Conservation (phyloP, 2,888 invertebrate species). For the Philhelius pedissequus region DNA sequence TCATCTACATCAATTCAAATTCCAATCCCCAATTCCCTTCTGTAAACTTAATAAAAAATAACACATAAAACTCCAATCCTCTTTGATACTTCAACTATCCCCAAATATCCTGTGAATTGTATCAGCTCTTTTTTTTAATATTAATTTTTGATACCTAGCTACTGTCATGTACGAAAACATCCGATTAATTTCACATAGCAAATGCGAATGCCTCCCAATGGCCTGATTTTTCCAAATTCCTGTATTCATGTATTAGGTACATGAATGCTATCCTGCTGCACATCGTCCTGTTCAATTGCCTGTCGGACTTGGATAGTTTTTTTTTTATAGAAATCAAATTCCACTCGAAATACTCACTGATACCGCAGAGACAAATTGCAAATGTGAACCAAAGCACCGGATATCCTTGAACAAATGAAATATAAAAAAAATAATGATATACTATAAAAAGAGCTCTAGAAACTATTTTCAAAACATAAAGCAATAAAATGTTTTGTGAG, state of each 20-base stretch:
- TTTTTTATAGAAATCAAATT: conserved; percentile 10
- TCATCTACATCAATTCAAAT: neutral
- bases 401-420: conserved; percentile 37
- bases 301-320: neutral
- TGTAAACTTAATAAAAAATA: neutral
- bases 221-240: conserved; percentile 14
- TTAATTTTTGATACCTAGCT: conserved; percentile 9
- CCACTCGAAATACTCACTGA: conserved; percentile 13
- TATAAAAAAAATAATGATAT: neutral
- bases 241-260: neutral
- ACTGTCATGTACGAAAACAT: conserved; percentile 46
- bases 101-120: neutral
- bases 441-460: conserved; percentile 8
- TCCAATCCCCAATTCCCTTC: neutral
- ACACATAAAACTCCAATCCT: neutral
- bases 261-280: neutral
- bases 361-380: conserved; percentile 40
- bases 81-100: conserved; percentile 6
- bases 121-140: neutral
- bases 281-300: conserved; percentile 4
- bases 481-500: conserved; percentile 63
- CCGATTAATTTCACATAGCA: conserved; percentile 38
- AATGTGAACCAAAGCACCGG: conserved; percentile 37
- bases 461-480: conserved; percentile 63
- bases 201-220: conserved; percentile 24